These are phyloP conservation scores for Nylanderia fulva DNA, from an alignment of 1,140 invertebrate genomes.

Conservation along the genomic window DNA sequence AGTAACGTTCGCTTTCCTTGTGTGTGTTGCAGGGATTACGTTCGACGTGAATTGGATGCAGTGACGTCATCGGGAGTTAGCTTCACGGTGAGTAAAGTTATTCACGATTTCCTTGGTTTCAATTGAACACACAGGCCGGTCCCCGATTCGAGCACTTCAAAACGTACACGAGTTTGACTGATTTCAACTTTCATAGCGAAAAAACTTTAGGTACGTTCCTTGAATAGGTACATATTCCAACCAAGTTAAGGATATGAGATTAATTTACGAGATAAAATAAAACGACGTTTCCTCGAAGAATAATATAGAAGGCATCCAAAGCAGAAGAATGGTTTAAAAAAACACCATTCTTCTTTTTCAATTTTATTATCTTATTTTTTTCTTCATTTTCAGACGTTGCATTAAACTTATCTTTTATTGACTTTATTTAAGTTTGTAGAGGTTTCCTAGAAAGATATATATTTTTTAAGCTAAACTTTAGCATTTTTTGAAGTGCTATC, in stretches of 20 bases:
- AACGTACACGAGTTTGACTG: slow-evolving; percentile 1
- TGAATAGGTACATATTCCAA: neutral
- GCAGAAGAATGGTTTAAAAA: neutral
- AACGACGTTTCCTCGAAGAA: neutral
- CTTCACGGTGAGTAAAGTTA: slow-evolving; percentile 66
- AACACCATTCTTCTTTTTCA: neutral
- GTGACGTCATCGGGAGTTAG: slow-evolving; percentile 67
- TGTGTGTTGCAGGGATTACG: slow-evolving; percentile 72
- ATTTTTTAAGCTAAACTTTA: neutral
- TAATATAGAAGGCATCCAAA: neutral
- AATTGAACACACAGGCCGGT: neutral
- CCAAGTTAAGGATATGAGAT: neutral
- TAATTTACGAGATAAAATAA: neutral
- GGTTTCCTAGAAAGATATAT: no score
- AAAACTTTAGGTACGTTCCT: neutral
- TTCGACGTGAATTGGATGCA: slow-evolving; percentile 70
- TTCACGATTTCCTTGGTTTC: slow-evolving; percentile 25
- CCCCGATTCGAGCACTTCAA: slow-evolving; percentile 4
- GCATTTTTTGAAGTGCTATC: neutral
- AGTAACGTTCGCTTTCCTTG: slow-evolving; percentile 55
- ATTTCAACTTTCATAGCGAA: neutral
- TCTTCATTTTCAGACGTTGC: neutral
- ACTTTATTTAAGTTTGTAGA: no score
- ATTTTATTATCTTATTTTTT: neutral
- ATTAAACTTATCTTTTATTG: neutral